These are phyloP conservation scores for Empidonax alnorum DNA, from an alignment of 2,113 vertebrate genomes.

Conservation along the genomic window DNA sequence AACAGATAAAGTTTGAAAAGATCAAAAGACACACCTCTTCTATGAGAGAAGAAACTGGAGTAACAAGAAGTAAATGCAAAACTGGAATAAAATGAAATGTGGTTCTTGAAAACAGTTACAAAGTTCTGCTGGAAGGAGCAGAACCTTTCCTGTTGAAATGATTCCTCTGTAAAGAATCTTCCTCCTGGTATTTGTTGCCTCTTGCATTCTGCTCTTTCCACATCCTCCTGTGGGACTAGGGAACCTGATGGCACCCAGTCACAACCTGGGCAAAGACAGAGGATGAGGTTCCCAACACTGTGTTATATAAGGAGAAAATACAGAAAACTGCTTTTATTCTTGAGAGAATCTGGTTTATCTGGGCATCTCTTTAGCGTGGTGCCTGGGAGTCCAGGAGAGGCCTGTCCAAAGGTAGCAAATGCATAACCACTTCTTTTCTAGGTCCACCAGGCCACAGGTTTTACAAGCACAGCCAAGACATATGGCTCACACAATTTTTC, in stretches of 20 bases:
- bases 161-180: background rate
- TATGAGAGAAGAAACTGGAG: background rate
- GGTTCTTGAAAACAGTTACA: background rate
- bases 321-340: background rate
- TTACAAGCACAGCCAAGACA: background rate
- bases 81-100: background rate
- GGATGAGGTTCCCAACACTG: background rate
- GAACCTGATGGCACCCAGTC: background rate
- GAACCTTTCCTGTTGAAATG: background rate
- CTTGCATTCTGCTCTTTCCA: background rate
- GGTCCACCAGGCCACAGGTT: background rate
- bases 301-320: background rate
- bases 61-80: background rate
- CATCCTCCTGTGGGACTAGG: background rate
- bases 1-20: background rate
- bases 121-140: background rate
- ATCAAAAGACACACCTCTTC: background rate
- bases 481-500: background rate
- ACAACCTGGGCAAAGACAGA: background rate
- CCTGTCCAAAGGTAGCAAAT: background rate
- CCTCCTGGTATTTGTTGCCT: background rate
- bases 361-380: accelerated
- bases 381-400: background rate
- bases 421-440: background rate
- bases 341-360: background rate